Conservation (phyloP, 2,797 vertebrate genomes). For the Strix occidentalis region DNA sequence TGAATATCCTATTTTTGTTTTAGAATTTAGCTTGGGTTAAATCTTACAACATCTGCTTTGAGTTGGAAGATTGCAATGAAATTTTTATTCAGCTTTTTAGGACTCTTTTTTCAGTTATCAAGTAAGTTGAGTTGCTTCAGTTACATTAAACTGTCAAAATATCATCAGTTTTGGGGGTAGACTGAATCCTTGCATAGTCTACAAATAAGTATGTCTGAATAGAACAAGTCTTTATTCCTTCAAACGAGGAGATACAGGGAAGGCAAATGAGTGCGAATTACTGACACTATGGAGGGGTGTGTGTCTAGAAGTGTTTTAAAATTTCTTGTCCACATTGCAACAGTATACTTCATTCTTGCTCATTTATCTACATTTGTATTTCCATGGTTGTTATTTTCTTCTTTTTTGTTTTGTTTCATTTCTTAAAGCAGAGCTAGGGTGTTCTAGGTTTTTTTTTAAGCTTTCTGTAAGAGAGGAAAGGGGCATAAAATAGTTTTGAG, state of each 20-base stretch:
- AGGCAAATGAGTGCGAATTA: background rate
- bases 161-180: background rate
- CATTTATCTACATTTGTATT: background rate
- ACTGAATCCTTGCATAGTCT: background rate
- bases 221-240: background rate
- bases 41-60: conserved; percentile 99
- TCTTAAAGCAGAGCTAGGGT: background rate
- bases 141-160: conserved; percentile 42
- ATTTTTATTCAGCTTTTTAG: conserved; percentile 99
- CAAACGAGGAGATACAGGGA: background rate
- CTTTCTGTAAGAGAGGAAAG: background rate
- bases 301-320: background rate
- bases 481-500: background rate
- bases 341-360: background rate
- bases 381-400: background rate
- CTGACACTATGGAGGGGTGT: background rate
- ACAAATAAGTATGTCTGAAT: background rate
- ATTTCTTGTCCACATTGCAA: background rate
- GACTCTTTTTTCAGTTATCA: conserved; percentile 98
- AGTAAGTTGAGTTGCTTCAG: conserved; percentile 79
- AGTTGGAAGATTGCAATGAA: conserved; percentile 99
- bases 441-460: background rate
- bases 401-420: background rate
- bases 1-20: conserved; percentile 52
- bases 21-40: conserved; percentile 99